These are phyloP conservation scores for Tolmerus cingulatus DNA, from an alignment of 2,888 invertebrate genomes.

Conservation along the genomic window DNA sequence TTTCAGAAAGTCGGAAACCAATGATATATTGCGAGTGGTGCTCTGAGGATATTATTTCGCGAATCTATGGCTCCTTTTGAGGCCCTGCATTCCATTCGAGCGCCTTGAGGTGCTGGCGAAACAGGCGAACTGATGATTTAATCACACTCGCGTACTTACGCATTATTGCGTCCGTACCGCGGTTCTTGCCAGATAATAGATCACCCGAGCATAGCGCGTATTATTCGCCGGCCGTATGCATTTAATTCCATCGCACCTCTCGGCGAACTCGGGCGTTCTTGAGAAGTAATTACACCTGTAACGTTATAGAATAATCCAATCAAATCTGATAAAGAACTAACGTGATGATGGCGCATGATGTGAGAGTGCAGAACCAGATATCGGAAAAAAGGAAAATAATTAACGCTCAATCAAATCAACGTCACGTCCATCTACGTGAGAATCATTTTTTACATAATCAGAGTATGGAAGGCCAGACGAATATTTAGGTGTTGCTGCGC, in stretches of 20 bases:
- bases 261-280: not conserved
- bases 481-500: slow-evolving; percentile 32
- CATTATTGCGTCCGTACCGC: not conserved
- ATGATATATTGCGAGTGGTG: slow-evolving; percentile 11
- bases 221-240: not conserved
- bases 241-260: slow-evolving; percentile 38
- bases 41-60: not conserved
- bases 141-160: not conserved
- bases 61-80: slow-evolving; percentile 1
- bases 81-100: not conserved
- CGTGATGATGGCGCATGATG: slow-evolving; percentile 33
- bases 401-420: slow-evolving; percentile 62
- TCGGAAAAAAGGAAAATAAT: slow-evolving; percentile 50
- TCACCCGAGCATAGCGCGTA: slow-evolving; percentile 11
- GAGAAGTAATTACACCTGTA: slow-evolving; percentile 38
- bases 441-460: slow-evolving; percentile 58
- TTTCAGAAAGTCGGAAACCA: slow-evolving; percentile 22
- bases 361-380: slow-evolving; percentile 34
- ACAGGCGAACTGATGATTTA: slow-evolving; percentile 7
- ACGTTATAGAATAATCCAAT: slow-evolving; percentile 40
- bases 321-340: slow-evolving; percentile 42
- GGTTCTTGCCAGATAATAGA: slow-evolving; percentile 13
- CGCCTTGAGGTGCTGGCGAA: not conserved
- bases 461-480: slow-evolving; percentile 14
- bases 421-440: slow-evolving; percentile 64